Conservation (phyloP, 2,888 invertebrate genomes). For the Apamea anceps region DNA sequence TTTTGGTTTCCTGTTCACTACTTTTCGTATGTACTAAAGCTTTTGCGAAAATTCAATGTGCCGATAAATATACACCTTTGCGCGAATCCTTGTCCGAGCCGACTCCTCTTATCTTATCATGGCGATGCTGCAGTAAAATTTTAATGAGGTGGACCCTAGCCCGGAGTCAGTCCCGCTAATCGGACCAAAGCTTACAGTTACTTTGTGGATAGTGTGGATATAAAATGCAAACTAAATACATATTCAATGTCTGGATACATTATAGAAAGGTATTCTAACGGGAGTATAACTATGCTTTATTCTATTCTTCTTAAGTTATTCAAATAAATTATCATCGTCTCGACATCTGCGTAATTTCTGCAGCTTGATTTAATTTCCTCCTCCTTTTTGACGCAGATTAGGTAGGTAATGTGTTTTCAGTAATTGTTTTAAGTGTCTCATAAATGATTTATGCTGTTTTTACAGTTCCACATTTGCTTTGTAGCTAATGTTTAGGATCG, state of each 20-base stretch:
- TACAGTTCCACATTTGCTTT: conserved; percentile 66
- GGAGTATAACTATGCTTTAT: conserved; percentile 34
- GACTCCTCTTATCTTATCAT: conserved; percentile 77
- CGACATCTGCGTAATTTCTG: conserved; percentile 4
- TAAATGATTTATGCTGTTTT: conserved; percentile 71
- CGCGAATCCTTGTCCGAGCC: conserved; percentile 65
- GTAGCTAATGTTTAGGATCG: conserved; percentile 56
- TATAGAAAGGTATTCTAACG: conserved; percentile 55
- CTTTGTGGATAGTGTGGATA: conserved; percentile 70
- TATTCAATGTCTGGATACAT: conserved; percentile 50
- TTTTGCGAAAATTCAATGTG: conserved; percentile 26
- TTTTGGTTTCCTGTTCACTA: not conserved
- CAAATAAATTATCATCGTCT: conserved; percentile 19
- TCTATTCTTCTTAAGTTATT: conserved; percentile 32
- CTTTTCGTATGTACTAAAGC: not conserved
- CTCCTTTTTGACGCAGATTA: conserved; percentile 32
- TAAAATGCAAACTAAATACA: conserved; percentile 71
- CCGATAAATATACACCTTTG: conserved; percentile 67
- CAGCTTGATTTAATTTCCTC: conserved; percentile 28
- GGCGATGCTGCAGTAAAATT: conserved; percentile 80
- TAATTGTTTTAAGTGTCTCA: conserved; percentile 62
- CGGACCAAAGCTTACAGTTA: conserved; percentile 79
- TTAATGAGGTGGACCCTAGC: conserved; percentile 80
- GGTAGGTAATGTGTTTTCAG: conserved; percentile 63
- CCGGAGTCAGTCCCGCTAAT: conserved; percentile 78